These are phyloP conservation scores for Corythoichthys haematopterus DNA, from an alignment of 2,113 vertebrate species.

Conservation along the genomic window DNA sequence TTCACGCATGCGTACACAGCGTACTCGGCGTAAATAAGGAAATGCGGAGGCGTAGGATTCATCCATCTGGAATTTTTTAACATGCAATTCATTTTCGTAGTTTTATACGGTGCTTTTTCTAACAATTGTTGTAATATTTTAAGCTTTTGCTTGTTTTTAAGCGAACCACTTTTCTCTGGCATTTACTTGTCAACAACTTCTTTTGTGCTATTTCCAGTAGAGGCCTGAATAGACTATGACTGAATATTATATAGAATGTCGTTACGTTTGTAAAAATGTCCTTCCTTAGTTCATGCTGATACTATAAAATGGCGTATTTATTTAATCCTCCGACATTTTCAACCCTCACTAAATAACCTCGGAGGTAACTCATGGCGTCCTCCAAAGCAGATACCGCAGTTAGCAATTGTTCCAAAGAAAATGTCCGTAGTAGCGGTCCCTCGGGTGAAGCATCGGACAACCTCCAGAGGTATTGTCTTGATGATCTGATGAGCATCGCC, in stretches of 20 bases:
- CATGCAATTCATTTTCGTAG: not conserved
- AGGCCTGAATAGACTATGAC: not conserved
- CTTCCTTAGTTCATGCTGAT: not conserved
- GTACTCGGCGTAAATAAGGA: not conserved
- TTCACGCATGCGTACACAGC: not conserved
- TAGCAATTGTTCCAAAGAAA: constrained; percentile 54
- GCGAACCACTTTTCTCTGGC: not conserved
- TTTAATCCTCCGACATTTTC: not conserved
- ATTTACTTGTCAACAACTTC: not conserved
- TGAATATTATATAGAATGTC: not conserved
- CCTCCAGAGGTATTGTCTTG: constrained; percentile 66
- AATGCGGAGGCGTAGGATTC: not conserved
- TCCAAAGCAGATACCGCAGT: constrained; percentile 57
- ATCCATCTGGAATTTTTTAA: constrained; percentile 5
- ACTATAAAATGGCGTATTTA: not conserved
- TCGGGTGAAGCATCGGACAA: constrained; percentile 47
- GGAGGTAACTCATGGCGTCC: constrained; percentile 63
- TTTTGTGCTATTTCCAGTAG: not conserved
- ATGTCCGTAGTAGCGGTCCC: constrained; percentile 35
- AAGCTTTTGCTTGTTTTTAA: not conserved
- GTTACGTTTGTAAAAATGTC: not conserved
- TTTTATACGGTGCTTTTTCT: not conserved
- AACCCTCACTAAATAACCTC: constrained; percentile 1
- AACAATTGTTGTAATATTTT: not conserved
- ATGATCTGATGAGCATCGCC: constrained; percentile 83